phyloP scores from a whole-genome alignment of 2,113 vertebrate genomes.

The Suricata suricatta region DNA sequence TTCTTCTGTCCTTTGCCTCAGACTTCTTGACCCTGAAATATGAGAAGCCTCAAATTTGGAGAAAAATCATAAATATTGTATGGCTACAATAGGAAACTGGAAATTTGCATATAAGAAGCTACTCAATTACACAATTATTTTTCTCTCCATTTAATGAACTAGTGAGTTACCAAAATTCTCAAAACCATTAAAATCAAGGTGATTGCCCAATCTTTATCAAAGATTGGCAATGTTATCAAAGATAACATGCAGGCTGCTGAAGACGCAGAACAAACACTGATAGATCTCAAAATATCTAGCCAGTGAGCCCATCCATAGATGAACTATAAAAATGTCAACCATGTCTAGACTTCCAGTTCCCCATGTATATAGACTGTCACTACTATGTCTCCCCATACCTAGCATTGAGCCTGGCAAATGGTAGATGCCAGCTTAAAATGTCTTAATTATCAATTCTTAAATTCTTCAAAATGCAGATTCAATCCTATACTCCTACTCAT shows the following conservation, averaged over 20 bases:
- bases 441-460: background rate
- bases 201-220: background rate
- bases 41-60: background rate
- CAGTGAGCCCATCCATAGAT: background rate
- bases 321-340: background rate
- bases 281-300: background rate
- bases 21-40: background rate
- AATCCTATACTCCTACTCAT: background rate
- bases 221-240: background rate
- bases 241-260: background rate
- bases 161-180: background rate
- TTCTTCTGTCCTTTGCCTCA: background rate
- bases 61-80: background rate
- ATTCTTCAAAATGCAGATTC: background rate
- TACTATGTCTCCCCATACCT: background rate
- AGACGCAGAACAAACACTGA: background rate
- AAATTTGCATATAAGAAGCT: background rate
- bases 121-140: background rate
- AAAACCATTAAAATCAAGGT: background rate
- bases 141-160: background rate
- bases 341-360: background rate
- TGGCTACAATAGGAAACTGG: background rate
- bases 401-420: background rate
- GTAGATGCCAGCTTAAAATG: background rate
- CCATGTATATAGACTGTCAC: background rate